A percentile compares a stretch with the other conserved stretches of the same genome.
Evolutionary conservation across 2,113 vertebrate species (phyloP).

Genomic region (Promerops cafer): DNA sequence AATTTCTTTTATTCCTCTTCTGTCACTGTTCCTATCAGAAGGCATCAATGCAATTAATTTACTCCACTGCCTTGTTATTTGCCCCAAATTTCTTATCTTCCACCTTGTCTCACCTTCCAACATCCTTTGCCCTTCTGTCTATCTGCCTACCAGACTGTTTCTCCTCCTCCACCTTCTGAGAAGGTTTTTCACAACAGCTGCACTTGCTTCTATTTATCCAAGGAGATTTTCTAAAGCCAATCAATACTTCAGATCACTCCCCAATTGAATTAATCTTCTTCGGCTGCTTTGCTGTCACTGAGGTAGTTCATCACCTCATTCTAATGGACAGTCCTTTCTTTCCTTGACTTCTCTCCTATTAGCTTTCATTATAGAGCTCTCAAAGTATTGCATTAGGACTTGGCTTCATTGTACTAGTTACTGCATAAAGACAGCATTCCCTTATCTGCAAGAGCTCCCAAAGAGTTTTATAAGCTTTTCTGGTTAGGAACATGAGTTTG

Average conservation of each 20-base stretch:
- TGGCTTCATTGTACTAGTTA: neutral
- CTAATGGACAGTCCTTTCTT: neutral
- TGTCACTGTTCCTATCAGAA: neutral
- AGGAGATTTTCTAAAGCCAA: neutral
- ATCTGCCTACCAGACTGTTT: neutral
- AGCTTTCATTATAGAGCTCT: neutral
- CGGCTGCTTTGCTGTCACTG: rapidly evolving
- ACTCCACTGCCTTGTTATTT: neutral
- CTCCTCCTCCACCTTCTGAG: neutral
- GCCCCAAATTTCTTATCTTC: neutral
- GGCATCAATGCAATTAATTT: neutral
- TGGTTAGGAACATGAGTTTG: neutral
- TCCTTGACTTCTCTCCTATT: neutral
- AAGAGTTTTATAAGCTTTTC: neutral
- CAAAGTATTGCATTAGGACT: neutral
- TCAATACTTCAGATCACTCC: neutral
- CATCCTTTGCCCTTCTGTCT: neutral
- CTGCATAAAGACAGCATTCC: neutral
- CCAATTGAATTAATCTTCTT: neutral
- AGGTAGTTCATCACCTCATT: neutral
- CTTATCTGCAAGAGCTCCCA: neutral
- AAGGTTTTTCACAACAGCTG: neutral
- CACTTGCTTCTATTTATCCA: neutral
- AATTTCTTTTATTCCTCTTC: neutral
- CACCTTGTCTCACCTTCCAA: neutral